phyloP scores from a whole-genome alignment of 2,113 vertebrate species.

The Antennarius striatus region DNA sequence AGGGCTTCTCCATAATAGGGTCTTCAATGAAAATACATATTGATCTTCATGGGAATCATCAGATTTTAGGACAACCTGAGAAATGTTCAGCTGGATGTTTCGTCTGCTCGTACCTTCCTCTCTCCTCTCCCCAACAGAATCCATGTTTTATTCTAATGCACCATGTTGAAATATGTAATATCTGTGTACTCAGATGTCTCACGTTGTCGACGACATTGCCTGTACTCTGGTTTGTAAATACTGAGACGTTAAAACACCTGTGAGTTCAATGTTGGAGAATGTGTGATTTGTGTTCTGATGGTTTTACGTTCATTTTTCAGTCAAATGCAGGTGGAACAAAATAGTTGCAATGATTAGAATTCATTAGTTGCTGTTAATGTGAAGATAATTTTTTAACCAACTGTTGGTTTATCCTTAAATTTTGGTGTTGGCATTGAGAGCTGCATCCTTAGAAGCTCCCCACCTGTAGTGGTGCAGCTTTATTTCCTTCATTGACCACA shows the following conservation, averaged over 20 bases:
- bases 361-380: background rate
- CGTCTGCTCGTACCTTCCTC: conserved; percentile 10
- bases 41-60: conserved; percentile 9
- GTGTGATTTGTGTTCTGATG: conserved; percentile 23
- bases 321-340: conserved; percentile 22
- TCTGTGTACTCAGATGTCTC: conserved; percentile 24
- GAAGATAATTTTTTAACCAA: conserved; percentile 15
- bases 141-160: conserved; percentile 50
- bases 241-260: conserved; percentile 26
- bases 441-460: conserved; percentile 6
- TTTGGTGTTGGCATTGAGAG: conserved; percentile 3
- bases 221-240: conserved; percentile 52
- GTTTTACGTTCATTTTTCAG: conserved; percentile 26
- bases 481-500: conserved; percentile 52
- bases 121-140: conserved; percentile 11
- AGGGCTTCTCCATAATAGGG: background rate
- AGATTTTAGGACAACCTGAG: conserved; percentile 15
- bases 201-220: conserved; percentile 37
- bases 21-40: background rate
- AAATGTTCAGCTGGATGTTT: background rate
- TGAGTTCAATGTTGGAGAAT: conserved; percentile 39
- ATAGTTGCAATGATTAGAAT: background rate
- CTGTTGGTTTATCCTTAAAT: conserved; percentile 3
- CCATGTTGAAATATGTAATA: conserved; percentile 16
- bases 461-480: conserved; percentile 13